Conservation (phyloP, 2,797 vertebrate genomes). For the Amblyopsis hoosieri region DNA sequence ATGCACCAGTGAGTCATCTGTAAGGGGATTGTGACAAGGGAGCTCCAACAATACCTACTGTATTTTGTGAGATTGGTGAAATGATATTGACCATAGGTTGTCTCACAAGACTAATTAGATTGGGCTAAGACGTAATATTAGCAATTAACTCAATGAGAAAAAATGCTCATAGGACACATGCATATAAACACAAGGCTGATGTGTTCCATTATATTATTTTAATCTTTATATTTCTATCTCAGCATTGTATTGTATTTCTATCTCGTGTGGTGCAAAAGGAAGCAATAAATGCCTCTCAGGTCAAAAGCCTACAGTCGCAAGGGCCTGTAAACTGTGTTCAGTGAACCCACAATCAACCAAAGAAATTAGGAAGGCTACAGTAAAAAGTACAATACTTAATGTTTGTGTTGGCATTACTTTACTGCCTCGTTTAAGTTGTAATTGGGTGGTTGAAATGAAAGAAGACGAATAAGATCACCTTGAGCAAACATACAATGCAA, state of each 20-base stretch:
- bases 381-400: not conserved
- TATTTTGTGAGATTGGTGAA: too few relatives aligned
- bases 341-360: conserved; percentile 11
- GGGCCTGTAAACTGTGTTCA: not conserved
- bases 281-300: not conserved
- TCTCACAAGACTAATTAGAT: too few relatives aligned
- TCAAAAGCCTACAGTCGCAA: conserved; percentile 5
- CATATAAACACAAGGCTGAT: too few relatives aligned
- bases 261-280: not conserved
- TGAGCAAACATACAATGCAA: conserved; percentile 13
- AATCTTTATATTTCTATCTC: not conserved
- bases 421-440: conserved; percentile 2
- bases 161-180: too few relatives aligned
- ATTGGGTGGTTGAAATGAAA: not conserved
- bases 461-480: conserved; percentile 24
- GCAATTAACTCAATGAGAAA: too few relatives aligned
- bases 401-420: conserved; percentile 14
- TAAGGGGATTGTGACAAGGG: too few relatives aligned
- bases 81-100: too few relatives aligned
- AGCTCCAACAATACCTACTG: too few relatives aligned
- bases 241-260: not conserved
- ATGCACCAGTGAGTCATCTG: too few relatives aligned
- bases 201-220: not conserved
- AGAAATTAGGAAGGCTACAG: not conserved
- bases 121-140: too few relatives aligned